Evolutionary conservation across 2,113 vertebrate genomes (phyloP), one percentile per base, ranked within the genome.

Genomic region (Onychostoma macrolepis): DNA sequence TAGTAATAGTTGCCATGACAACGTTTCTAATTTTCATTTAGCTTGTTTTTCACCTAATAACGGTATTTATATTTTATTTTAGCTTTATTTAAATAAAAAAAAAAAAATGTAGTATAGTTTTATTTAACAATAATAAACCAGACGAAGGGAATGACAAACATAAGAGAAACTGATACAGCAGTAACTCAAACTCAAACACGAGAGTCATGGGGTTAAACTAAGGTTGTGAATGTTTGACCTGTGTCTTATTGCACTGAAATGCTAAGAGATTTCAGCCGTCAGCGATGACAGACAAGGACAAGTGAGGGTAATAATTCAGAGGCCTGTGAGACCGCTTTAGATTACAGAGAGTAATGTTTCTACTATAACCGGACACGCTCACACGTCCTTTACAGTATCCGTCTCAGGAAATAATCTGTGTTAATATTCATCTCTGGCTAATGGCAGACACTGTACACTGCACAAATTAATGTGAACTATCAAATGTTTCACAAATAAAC

Each of bases 211-310:
- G 71, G 38, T 76, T 45, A 45, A 43, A 26, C 72, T 26, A 17
- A 76, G 72, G 72, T 48, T 45, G 12, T 45, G 41, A 76, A 76
- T 76, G n/a, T 45, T 45, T 76, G 72, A 76, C 41, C 13, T 76
- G n/a, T 76, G 72, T 24, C 13, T 72, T 72, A n/a, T 41, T 10
- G 8, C 56, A 72, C 10, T n/a, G 69, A 72, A 72, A 41, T 1
- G 36, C 21, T 10, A 6, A 24, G 69, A 41, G 69, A 72, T 72
- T 26, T n/a, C 33, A 72, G 3, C 33, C 8, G 21, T 72, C 19
- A 19, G 38, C 2, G 2, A 41, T 75, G 24, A 45, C 72, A 76
- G 72, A 17, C 12, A 76, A 28, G 41, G 1, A 48, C 72, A 76
- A 45, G 72, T 12, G 38, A 26, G 12, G 9, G 38, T 6, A 3